Evolutionary conservation across 2,797 vertebrate species (phyloP), one percentile per base, ranked within the genome.

Genomic region (Tapirus indicus): DNA sequence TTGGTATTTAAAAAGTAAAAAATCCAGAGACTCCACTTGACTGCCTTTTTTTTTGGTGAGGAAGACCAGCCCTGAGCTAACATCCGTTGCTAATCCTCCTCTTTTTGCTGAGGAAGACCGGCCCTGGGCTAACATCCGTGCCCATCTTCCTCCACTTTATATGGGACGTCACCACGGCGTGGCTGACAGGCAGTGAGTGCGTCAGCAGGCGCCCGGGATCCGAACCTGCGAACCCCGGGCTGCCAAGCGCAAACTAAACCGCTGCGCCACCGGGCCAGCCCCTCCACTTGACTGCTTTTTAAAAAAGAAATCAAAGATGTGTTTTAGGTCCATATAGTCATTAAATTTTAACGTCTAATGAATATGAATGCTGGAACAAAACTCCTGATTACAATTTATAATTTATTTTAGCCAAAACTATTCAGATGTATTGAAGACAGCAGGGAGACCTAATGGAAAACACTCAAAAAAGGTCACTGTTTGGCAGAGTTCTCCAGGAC

Each of bases 291-390:
- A 94, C 62, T 94, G 86, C 90, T 79, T 91, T 93, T 72, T 78
- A 69, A 88, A 82, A 95, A 97, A 8, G 62, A 82, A 89, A 74
- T 69, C 66, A 96, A 69, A 95, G 49, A 97, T 97, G 95, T 94
- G 96, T 78, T 83, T 96, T 92, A 97, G 93, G 96, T 88, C 96
- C 97, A 80, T 97, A 97, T 93, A 97, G 98, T 98, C 98, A 99
- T 99, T 99, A 99, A 98, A 99, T 97, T 98, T 99, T 99, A 99
- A 99, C 99, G 99, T 98, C 98, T 98, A 97, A 88, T 93, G 97
- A 97, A 90, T 82, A 98, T 66, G 98, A 99, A 98, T 98, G 95
- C 98, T 98, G 98, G 98, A 99, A 98, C 98, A 98, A 98, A 98
- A 96, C 97, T 98, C 98, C 98, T 98, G 97, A 94, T 95, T 91